phyloP scores from a whole-genome alignment of 2,888 invertebrate species.

The Cheilosia pagana region DNA sequence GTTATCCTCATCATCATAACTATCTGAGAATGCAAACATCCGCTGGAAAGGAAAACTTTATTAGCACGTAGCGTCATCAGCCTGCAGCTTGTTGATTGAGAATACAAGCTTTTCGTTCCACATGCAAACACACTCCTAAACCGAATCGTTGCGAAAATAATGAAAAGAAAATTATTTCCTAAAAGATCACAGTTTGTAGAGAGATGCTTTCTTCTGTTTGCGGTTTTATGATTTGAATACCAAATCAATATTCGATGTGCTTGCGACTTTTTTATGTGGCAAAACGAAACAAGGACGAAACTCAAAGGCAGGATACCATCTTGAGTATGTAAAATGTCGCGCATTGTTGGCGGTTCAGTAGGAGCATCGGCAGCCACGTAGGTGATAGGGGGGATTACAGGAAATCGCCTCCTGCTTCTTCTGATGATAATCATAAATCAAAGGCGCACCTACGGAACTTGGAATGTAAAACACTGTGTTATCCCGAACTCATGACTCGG shows the following conservation, averaged over 20 bases:
- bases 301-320: constrained; percentile 5
- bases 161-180: constrained; percentile 42
- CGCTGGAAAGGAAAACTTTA: neutral
- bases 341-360: neutral
- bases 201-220: constrained; percentile 31
- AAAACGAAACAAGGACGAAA: neutral
- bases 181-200: constrained; percentile 10
- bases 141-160: constrained; percentile 7
- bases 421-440: constrained; percentile 33
- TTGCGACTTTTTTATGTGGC: neutral
- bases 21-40: neutral
- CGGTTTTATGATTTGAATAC: constrained; percentile 30
- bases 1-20: neutral
- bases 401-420: constrained; percentile 5
- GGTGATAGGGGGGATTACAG: neutral
- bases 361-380: neutral
- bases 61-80: neutral
- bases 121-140: neutral
- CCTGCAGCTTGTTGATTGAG: constrained; percentile 11
- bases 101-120: neutral
- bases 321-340: constrained; percentile 20
- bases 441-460: constrained; percentile 21
- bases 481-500: constrained; percentile 35
- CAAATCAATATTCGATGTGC: constrained; percentile 44
- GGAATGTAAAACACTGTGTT: constrained; percentile 1